A percentile compares a stretch with the other conserved stretches of the same genome.
Evolutionary conservation across 1,140 invertebrate species (phyloP).

Genomic region (Ceratitis capitata): DNA sequence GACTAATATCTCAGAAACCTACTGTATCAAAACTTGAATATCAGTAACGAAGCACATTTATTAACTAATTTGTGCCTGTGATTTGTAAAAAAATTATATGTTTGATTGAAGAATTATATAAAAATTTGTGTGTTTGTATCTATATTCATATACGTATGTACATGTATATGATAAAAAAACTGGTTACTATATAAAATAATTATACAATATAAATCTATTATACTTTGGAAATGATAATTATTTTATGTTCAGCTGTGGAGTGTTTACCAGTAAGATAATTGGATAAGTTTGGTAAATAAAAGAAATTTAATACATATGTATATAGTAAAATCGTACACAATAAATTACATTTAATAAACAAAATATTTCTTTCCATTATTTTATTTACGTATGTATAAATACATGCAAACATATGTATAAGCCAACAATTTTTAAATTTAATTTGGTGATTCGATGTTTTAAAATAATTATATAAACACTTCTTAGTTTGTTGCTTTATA

Average conservation of each 20-base stretch:
- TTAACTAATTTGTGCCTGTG: slow-evolving; percentile 25
- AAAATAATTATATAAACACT: not conserved
- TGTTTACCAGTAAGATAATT: not conserved
- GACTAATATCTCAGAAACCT: not conserved
- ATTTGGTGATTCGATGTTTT: too few species aligned
- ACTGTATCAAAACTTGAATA: not conserved
- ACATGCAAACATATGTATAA: too few species aligned
- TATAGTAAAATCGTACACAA: slow-evolving; percentile 35
- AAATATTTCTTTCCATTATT: not conserved
- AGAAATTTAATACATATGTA: slow-evolving; percentile 16
- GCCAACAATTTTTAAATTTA: not conserved
- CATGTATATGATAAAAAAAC: too few species aligned
- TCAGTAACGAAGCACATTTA: not conserved
- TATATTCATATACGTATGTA: not conserved
- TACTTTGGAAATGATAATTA: not conserved
- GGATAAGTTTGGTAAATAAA: not conserved
- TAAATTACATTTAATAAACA: slow-evolving; percentile 28
- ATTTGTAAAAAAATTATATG: slow-evolving; percentile 23
- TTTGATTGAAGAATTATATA: not conserved
- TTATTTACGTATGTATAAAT: not conserved
- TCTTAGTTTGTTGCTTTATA: not conserved
- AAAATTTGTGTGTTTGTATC: not conserved
- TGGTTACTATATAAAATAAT: not conserved
- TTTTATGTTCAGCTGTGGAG: not conserved
- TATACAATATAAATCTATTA: not conserved